Conservation (phyloP, 1,140 invertebrate species). For the Drosophila mojavensis region DNA sequence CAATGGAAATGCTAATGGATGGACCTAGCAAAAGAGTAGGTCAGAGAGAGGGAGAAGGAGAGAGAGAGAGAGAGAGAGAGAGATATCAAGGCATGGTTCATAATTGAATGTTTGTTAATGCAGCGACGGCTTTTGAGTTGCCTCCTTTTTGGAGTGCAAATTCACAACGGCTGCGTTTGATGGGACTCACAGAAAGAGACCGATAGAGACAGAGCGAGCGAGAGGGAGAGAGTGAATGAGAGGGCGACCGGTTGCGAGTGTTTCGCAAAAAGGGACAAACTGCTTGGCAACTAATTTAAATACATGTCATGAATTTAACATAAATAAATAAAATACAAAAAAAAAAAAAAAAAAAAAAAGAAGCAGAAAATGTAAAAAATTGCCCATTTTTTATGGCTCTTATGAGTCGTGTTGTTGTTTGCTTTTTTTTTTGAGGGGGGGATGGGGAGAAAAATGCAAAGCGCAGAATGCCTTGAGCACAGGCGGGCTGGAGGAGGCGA, state of each 20-base stretch:
- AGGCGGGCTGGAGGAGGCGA: conserved; percentile 34
- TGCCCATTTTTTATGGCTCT: conserved; percentile 56
- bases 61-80: not conserved
- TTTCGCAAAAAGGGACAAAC: conserved; percentile 54
- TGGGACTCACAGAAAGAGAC: not conserved
- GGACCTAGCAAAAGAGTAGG: not conserved
- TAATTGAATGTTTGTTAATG: conserved; percentile 76
- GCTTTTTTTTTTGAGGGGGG: conserved; percentile 15
- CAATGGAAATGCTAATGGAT: conserved; percentile 63
- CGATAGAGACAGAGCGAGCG: not conserved
- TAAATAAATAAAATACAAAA: conserved; percentile 55
- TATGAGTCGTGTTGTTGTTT: conserved; percentile 50
- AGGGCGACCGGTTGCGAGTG: not conserved
- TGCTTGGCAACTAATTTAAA: conserved; percentile 75
- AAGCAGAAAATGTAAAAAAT: conserved; percentile 16
- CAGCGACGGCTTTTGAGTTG: conserved; percentile 52
- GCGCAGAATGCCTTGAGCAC: conserved; percentile 15
- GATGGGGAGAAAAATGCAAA: conserved; percentile 47
- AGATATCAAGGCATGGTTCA: conserved; percentile 32
- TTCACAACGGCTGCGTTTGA: conserved; percentile 44
- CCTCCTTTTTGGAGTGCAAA: conserved; percentile 42
- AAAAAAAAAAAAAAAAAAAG: not conserved
- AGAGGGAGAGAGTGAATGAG: not conserved
- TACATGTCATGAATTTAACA: conserved; percentile 78
- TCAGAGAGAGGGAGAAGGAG: not conserved